Base-by-base conservation (phyloP, 2,113 vertebrate species). In the Sialia sialis region DNA sequence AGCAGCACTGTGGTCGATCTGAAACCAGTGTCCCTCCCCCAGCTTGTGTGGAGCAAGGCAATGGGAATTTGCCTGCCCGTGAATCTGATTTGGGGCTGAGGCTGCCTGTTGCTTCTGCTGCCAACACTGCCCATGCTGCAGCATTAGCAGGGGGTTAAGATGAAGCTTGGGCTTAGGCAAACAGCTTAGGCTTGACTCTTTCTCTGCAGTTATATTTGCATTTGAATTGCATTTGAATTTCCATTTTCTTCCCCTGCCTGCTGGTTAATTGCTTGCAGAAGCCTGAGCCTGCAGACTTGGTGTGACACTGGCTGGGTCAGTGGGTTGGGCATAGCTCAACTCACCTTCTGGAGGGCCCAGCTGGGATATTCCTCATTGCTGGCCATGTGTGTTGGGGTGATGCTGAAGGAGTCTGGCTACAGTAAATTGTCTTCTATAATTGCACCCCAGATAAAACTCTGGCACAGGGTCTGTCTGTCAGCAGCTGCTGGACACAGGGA, bases 121-220 rank as follows among this genome's bases (percentile, higher is more conserved):
- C 38, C 41, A 66, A 2, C 51, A 25, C 41, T 62, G 55, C 69
- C 34, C 4, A 3, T 56, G 43, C 74, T 72, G 59, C 54, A 4
- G 67, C 59, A 6, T 26, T 83, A 68, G 36, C 44, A 52, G 48
- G 68, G 48, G 30, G 9, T 73, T 86, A 69, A 58, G 46, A 36
- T 54, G 54, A 81, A 86, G 72, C 27, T 59, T 54, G 78, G 52
- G 48, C 20, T 95, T 77, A 84, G 73, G 68, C 84, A 90, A 86
- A 80, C 83, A 77, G 86, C 49, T 92, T 75, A 80, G 44, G n/a
- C 68, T 85, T 88, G 86, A 82, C 83, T 94, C 85, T 91, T 60
- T 87, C 84, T 93, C 81, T 70, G 84, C 89, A 92, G 89, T 72
- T 91, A 8, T 70, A 94, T 95, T 95, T 95, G 93, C 91, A 92